phyloP scores from a whole-genome alignment of 2,888 invertebrate species.

The Dascillus cervinus region DNA sequence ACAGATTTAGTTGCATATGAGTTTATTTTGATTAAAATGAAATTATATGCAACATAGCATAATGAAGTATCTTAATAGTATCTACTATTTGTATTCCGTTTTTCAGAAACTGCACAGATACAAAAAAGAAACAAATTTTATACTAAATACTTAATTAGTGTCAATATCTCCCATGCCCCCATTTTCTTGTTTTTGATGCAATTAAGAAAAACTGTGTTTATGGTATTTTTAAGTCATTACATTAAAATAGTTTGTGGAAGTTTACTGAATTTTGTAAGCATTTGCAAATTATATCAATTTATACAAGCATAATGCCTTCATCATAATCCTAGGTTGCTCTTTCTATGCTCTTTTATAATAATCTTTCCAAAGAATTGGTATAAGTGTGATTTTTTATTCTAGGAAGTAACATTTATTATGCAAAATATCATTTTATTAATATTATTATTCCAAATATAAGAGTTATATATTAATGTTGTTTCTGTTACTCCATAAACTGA shows the following conservation, averaged over 20 bases:
- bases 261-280: too few species aligned
- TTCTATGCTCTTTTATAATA: conserved; percentile 21
- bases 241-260: too few species aligned
- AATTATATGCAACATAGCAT: conserved; percentile 12
- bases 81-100: conserved; percentile 17
- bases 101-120: conserved; percentile 23
- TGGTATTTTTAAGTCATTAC: too few species aligned
- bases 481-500: too few species aligned
- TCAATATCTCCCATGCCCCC: conserved; percentile 3
- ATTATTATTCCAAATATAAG: conserved; percentile 17
- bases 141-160: conserved; percentile 19
- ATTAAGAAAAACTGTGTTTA: conserved; percentile 32
- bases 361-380: conserved; percentile 42
- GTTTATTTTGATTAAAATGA: conserved; percentile 16
- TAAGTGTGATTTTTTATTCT: conserved; percentile 37
- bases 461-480: neutral
- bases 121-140: conserved; percentile 25
- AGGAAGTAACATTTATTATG: conserved; percentile 23
- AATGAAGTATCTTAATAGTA: conserved; percentile 14
- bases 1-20: conserved; percentile 23
- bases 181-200: conserved; percentile 33
- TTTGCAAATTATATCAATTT: conserved; percentile 8
- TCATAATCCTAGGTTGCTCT: conserved; percentile 17
- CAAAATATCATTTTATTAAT: conserved; percentile 25
- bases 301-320: conserved; percentile 16